Percentiles rank a stretch among this genome's conserved stretches.
phyloP scores from a whole-genome alignment of 2,797 vertebrate genomes.

The Agapornis canus region DNA sequence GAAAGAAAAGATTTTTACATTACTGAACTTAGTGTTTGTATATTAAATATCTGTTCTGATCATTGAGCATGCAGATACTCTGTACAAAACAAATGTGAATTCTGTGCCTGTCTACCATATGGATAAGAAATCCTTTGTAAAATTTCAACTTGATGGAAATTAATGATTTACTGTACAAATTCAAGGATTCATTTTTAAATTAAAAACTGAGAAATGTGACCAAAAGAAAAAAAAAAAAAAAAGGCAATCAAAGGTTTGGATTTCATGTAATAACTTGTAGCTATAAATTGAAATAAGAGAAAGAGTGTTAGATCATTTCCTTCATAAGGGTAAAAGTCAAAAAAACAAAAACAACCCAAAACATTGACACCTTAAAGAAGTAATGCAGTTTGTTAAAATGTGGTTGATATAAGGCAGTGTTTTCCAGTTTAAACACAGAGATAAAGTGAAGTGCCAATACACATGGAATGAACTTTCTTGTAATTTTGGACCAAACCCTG shows the following conservation, averaged over 20 bases:
- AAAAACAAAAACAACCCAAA: not conserved
- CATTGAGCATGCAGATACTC: not conserved
- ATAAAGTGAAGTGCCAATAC: not conserved
- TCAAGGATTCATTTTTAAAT: not conserved
- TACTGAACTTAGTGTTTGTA: not conserved
- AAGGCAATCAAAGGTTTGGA: not conserved
- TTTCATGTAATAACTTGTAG: rapidly evolving
- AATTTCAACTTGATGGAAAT: not conserved
- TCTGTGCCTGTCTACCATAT: not conserved
- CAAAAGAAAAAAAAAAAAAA: not conserved
- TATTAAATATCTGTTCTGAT: not conserved
- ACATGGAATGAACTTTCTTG: rapidly evolving
- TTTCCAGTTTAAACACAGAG: not conserved
- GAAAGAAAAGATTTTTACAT: not conserved
- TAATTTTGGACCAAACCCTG: not conserved
- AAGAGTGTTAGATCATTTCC: not conserved
- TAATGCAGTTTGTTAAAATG: not conserved
- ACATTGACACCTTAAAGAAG: rapidly evolving
- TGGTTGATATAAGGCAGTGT: not conserved
- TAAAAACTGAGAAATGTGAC: not conserved
- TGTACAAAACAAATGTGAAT: not conserved
- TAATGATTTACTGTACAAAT: not conserved
- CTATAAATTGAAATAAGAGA: not conserved
- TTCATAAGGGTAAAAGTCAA: not conserved
- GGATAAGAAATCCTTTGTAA: not conserved